Conservation (phyloP, 2,113 vertebrate genomes). For the Podarcis muralis region DNA sequence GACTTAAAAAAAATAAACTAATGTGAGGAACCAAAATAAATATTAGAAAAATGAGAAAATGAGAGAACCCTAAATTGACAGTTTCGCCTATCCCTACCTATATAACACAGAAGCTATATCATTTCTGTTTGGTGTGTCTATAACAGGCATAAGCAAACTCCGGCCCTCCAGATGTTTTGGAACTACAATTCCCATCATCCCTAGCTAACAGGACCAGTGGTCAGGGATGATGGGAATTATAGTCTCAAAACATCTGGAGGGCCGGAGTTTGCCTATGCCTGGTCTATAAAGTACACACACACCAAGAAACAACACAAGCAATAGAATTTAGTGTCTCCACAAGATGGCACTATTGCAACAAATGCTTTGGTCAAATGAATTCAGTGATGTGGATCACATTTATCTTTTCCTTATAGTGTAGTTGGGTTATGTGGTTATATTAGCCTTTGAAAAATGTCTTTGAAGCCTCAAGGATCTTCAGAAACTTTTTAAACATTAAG, state of each 20-base stretch:
- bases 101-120: neutral
- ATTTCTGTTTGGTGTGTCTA: neutral
- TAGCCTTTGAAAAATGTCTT: neutral
- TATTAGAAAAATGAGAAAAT: too few species aligned
- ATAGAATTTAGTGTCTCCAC: conserved; percentile 6
- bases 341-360: conserved; percentile 51
- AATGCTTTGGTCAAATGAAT: neutral
- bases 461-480: neutral
- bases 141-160: too few species aligned
- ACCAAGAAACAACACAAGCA: neutral
- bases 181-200: too few species aligned
- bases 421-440: neutral
- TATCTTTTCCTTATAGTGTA: neutral
- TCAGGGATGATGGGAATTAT: too few species aligned
- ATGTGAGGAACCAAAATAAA: too few species aligned
- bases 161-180: too few species aligned
- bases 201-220: too few species aligned
- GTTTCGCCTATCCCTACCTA: neutral
- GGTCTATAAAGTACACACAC: neutral
- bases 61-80: too few species aligned
- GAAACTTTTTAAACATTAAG: neutral
- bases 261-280: too few species aligned
- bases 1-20: too few species aligned
- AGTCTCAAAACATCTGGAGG: too few species aligned
- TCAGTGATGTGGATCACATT: neutral